Percentiles rank a stretch among this genome's conserved stretches.
Evolutionary conservation across 2,888 invertebrate genomes (phyloP).

Genomic region (Heliconius charithonia): DNA sequence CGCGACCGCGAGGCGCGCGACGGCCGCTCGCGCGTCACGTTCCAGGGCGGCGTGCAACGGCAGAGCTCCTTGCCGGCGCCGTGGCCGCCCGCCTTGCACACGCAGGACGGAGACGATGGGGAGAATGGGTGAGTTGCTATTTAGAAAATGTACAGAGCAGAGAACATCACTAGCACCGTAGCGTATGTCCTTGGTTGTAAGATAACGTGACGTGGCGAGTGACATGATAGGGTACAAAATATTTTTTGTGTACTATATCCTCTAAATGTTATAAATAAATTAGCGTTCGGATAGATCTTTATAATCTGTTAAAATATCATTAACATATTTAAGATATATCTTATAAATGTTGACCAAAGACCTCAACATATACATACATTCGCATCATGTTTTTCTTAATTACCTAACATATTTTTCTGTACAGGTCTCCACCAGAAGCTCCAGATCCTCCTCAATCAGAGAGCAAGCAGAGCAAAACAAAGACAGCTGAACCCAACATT

Average conservation of each 20-base stretch:
- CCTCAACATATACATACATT: too few relatives aligned
- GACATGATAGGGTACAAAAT: not conserved
- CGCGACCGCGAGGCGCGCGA: constrained; percentile 38
- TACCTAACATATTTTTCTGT: not conserved
- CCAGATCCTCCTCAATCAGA: constrained; percentile 53
- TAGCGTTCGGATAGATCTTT: not conserved
- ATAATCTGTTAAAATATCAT: constrained; percentile 6
- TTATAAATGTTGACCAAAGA: too few relatives aligned
- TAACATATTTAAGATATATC: too few relatives aligned
- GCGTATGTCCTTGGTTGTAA: too few relatives aligned
- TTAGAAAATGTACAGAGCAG: too few relatives aligned
- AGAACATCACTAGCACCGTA: too few relatives aligned
- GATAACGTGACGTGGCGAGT: too few relatives aligned
- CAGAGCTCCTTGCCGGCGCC: constrained; percentile 92
- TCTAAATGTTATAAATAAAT: too few relatives aligned
- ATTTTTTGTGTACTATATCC: not conserved
- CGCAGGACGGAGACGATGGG: not conserved
- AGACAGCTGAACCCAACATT: constrained; percentile 93
- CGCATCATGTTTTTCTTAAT: too few relatives aligned
- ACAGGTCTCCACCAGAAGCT: constrained; percentile 43
- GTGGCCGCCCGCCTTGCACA: constrained; percentile 72
- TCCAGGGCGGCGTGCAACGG: constrained; percentile 74
- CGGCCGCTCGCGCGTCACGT: constrained; percentile 57
- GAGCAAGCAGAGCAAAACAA: constrained; percentile 74
- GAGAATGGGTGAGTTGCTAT: not conserved